These are phyloP conservation scores for Hystrix brachyura DNA, from an alignment of 2,113 vertebrate species.

Conservation along the genomic window DNA sequence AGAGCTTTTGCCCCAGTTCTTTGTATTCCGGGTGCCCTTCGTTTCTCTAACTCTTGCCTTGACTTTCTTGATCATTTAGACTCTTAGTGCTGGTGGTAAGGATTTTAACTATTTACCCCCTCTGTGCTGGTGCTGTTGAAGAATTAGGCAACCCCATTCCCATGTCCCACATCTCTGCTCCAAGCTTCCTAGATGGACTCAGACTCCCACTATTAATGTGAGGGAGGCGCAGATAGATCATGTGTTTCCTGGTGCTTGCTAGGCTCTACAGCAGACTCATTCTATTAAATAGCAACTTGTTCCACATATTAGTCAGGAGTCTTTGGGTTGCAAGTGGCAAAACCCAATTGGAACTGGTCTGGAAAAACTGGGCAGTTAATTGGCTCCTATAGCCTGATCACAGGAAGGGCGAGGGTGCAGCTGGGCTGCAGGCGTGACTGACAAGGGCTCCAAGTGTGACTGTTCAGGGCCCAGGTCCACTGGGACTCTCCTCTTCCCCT, in stretches of 20 bases:
- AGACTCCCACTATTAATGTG: not conserved
- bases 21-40: not conserved
- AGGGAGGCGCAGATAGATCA: not conserved
- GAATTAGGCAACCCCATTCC: not conserved
- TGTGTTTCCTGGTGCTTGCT: not conserved
- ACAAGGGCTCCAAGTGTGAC: not conserved
- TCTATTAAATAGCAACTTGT: not conserved
- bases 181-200: not conserved
- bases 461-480: not conserved
- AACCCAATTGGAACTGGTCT: slow-evolving; percentile 4
- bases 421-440: not conserved
- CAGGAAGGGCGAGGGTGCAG: not conserved
- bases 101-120: not conserved
- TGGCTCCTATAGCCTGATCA: not conserved
- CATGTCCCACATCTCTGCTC: not conserved
- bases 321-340: not conserved
- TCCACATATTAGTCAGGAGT: slow-evolving; percentile 2
- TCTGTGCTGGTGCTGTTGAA: not conserved
- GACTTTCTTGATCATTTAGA: not conserved
- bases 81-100: not conserved
- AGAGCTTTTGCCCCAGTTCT: not conserved
- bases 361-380: not conserved
- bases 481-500: not conserved
- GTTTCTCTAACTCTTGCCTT: not conserved
- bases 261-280: not conserved